phyloP scores from a whole-genome alignment of 2,113 vertebrate genomes.

The Promerops cafer region DNA sequence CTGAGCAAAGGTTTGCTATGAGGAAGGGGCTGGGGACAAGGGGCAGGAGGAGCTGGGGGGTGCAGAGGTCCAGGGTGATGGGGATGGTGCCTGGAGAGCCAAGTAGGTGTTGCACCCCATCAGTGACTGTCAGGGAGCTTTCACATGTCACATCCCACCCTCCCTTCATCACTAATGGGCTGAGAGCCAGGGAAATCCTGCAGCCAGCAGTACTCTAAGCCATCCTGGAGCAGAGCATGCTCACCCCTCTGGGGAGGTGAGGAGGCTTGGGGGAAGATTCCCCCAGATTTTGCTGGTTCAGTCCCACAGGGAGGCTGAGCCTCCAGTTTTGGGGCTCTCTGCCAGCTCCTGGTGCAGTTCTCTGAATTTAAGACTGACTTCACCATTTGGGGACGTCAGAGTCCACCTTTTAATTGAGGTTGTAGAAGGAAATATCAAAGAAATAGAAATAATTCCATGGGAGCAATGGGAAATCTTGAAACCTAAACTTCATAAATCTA shows the following conservation, averaged over 20 bases:
- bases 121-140: neutral
- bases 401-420: neutral
- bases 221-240: neutral
- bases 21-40: neutral
- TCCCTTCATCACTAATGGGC: neutral
- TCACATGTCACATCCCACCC: neutral
- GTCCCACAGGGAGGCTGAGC: neutral
- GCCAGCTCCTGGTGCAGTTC: neutral
- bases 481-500: neutral
- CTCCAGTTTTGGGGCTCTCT: neutral
- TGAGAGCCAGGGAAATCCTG: neutral
- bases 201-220: neutral
- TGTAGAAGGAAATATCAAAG: neutral
- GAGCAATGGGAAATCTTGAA: neutral
- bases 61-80: neutral
- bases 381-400: neutral
- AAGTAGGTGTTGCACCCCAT: neutral
- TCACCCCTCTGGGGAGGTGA: neutral
- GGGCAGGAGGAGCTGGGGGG: neutral
- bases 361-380: neutral
- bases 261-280: neutral
- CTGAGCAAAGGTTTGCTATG: neutral
- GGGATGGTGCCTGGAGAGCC: neutral
- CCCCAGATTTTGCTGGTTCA: neutral
- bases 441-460: neutral